Evolutionary conservation across 2,888 invertebrate species (phyloP).

Genomic region (Xylota segnis): DNA sequence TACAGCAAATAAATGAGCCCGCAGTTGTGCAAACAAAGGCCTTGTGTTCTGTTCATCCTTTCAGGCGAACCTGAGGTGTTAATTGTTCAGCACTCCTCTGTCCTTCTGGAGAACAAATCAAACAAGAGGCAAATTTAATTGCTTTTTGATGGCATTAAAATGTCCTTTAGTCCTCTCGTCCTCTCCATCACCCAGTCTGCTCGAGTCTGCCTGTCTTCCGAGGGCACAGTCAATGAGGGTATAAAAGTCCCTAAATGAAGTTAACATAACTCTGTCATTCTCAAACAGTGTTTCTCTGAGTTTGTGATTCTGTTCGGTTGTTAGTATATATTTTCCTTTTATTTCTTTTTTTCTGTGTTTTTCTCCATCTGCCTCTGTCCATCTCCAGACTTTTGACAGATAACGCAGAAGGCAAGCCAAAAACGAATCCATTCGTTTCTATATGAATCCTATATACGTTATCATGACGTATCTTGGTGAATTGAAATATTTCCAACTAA

Average conservation of each 20-base stretch:
- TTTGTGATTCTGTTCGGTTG: conserved; percentile 32
- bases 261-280: conserved; percentile 66
- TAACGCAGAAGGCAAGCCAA: not conserved
- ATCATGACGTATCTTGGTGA: conserved; percentile 69
- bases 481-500: conserved; percentile 71
- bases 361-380: not conserved
- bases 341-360: not conserved
- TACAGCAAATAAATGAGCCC: conserved; percentile 68
- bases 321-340: not conserved
- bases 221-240: conserved; percentile 31
- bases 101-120: conserved; percentile 56
- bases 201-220: not conserved
- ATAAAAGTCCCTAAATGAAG: conserved; percentile 67
- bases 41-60: conserved; percentile 10
- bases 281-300: conserved; percentile 25
- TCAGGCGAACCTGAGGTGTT: conserved; percentile 60
- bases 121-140: conserved; percentile 80
- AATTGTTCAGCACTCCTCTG: conserved; percentile 61
- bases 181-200: too few species aligned
- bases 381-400: conserved; percentile 1
- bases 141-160: conserved; percentile 82
- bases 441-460: conserved; percentile 37
- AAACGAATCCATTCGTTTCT: conserved; percentile 8
- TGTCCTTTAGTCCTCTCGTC: conserved; percentile 20
- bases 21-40: conserved; percentile 49